These are phyloP conservation scores for Sebastes alutus DNA, from an alignment of 2,797 vertebrate genomes.

Conservation along the genomic window DNA sequence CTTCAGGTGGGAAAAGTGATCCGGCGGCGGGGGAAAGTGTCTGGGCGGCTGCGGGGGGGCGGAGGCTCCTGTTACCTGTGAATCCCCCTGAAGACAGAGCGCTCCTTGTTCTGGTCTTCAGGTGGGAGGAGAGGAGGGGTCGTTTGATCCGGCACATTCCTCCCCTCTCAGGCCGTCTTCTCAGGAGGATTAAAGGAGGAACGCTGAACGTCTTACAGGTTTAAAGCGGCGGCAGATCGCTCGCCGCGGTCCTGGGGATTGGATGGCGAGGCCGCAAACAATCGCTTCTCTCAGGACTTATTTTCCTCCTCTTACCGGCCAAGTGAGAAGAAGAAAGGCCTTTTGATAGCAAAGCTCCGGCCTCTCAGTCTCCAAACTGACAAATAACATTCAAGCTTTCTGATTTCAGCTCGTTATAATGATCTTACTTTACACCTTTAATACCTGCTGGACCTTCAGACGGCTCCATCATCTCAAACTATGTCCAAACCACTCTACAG, in stretches of 20 bases:
- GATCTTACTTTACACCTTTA: neutral
- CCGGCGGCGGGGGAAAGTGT: conserved; percentile 21
- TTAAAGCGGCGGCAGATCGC: conserved; percentile 47
- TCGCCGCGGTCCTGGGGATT: conserved; percentile 16
- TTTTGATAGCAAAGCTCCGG: neutral
- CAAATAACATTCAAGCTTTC: neutral
- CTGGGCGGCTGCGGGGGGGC: neutral
- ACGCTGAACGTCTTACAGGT: conserved; percentile 15
- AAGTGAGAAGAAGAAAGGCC: conserved; percentile 16
- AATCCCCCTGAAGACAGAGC: conserved; percentile 59
- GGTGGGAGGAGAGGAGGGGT: conserved; percentile 7
- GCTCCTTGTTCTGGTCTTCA: conserved; percentile 62
- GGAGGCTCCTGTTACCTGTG: conserved; percentile 55
- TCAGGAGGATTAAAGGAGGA: conserved; percentile 72
- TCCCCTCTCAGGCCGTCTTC: conserved; percentile 46
- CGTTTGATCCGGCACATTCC: conserved; percentile 71
- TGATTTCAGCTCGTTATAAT: neutral
- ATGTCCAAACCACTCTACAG: too few relatives aligned
- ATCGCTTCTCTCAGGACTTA: conserved; percentile 49
- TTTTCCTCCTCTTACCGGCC: conserved; percentile 29
- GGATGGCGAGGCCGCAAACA: conserved; percentile 20
- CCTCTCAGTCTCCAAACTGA: neutral
- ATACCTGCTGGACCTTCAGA: neutral
- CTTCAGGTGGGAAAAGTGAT: conserved; percentile 75
- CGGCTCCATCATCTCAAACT: neutral